A percentile compares a stretch with the other conserved stretches of the same genome.
Evolutionary conservation across 2,797 vertebrate species (phyloP).

Genomic region (Falco biarmicus): DNA sequence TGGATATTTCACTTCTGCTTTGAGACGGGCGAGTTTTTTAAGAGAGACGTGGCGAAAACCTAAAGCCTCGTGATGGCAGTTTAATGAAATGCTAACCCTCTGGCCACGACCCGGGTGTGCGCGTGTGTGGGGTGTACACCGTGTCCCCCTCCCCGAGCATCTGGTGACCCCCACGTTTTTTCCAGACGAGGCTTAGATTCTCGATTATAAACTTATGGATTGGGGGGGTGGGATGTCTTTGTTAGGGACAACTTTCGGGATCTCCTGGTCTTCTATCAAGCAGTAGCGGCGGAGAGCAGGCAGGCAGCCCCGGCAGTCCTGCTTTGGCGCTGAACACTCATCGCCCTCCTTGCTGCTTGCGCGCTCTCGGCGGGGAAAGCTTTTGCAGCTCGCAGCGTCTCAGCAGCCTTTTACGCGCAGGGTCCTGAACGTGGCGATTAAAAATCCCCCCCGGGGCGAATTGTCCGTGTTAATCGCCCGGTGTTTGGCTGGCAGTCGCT

Average conservation of each 20-base stretch:
- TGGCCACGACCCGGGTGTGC: background rate
- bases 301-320: background rate
- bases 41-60: slow-evolving; percentile 55
- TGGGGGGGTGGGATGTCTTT: background rate
- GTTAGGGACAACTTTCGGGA: background rate
- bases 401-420: background rate
- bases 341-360: background rate
- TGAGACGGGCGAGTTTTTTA: slow-evolving; percentile 63
- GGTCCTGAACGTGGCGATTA: slow-evolving; percentile 13
- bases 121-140: background rate
- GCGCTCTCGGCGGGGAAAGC: background rate
- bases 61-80: slow-evolving; percentile 57
- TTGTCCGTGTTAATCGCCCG: slow-evolving; percentile 20
- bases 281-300: background rate
- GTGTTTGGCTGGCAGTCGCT: slow-evolving; percentile 35
- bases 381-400: background rate
- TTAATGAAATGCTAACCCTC: slow-evolving; percentile 23
- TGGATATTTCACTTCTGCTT: slow-evolving; percentile 81
- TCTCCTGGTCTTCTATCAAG: background rate
- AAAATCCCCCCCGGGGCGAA: background rate
- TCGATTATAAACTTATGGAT: background rate
- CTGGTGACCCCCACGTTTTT: background rate
- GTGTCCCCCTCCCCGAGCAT: background rate
- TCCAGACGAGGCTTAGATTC: background rate
- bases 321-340: background rate